Conservation (phyloP, 2,113 vertebrate genomes). For the Notiomystis cincta region DNA sequence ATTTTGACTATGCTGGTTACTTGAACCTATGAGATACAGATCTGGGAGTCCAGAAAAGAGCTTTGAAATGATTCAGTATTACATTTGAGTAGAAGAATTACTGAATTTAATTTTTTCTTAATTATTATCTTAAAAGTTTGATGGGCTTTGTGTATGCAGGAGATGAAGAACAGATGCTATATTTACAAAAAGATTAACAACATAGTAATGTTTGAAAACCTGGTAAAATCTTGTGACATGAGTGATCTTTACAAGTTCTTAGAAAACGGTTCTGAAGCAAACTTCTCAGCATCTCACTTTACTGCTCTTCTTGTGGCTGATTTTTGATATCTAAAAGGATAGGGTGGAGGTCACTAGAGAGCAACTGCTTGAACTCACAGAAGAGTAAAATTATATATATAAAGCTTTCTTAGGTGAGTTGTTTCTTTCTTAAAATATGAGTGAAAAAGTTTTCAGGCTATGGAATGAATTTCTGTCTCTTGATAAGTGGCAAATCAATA, state of each 20-base stretch:
- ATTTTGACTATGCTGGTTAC: background rate
- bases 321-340: background rate
- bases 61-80: background rate
- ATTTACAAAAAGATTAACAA: background rate
- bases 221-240: background rate
- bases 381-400: background rate
- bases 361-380: background rate
- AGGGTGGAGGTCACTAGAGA: background rate
- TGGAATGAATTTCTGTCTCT: background rate
- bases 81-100: background rate
- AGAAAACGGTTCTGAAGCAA: background rate
- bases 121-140: background rate
- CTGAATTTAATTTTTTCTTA: background rate
- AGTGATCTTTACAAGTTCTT: background rate
- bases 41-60: background rate
- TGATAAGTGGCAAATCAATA: background rate
- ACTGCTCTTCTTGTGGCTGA: background rate
- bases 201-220: background rate
- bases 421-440: background rate
- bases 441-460: background rate
- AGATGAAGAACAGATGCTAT: background rate
- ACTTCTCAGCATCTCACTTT: background rate
- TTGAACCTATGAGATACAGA: background rate
- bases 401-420: background rate
- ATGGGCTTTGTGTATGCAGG: background rate